phyloP scores from a whole-genome alignment of 2,888 invertebrate species.

The Perdita meconis region DNA sequence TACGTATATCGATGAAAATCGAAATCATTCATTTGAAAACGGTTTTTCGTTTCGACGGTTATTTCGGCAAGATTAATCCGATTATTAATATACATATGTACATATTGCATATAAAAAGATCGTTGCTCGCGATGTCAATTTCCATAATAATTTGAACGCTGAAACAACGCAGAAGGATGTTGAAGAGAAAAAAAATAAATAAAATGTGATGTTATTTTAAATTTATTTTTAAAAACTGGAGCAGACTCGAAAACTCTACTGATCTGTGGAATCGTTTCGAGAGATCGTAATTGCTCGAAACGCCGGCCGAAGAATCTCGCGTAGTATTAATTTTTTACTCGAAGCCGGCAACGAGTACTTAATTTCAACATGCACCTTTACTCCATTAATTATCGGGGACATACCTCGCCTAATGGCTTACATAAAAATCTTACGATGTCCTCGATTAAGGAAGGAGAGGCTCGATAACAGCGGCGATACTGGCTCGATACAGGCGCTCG shows the following conservation, averaged over 20 bases:
- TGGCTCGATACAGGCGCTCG: neutral
- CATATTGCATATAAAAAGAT: too few species aligned
- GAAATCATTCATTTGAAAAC: conserved; percentile 8
- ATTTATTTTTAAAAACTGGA: neutral
- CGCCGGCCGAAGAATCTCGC: conserved; percentile 2
- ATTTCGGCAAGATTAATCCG: too few species aligned
- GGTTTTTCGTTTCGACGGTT: neutral
- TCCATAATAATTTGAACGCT: neutral
- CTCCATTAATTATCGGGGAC: conserved; percentile 57
- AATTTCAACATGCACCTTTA: conserved; percentile 56
- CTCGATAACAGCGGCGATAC: conserved; percentile 41
- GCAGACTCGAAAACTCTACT: neutral
- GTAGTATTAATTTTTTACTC: conserved; percentile 29
- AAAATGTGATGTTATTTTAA: neutral
- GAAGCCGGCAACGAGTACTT: conserved; percentile 20
- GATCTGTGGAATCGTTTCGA: neutral
- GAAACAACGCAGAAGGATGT: too few species aligned
- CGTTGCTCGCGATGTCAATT: too few species aligned
- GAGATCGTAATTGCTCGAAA: conserved; percentile 30
- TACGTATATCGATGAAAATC: conserved; percentile 10
- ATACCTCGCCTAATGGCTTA: conserved; percentile 40
- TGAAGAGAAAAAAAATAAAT: neutral
- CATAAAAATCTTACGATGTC: conserved; percentile 48
- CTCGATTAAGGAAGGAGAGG: conserved; percentile 39
- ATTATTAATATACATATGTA: too few species aligned